Conservation (phyloP, 2,113 vertebrate genomes). For the Brachypteracias leptosomus region DNA sequence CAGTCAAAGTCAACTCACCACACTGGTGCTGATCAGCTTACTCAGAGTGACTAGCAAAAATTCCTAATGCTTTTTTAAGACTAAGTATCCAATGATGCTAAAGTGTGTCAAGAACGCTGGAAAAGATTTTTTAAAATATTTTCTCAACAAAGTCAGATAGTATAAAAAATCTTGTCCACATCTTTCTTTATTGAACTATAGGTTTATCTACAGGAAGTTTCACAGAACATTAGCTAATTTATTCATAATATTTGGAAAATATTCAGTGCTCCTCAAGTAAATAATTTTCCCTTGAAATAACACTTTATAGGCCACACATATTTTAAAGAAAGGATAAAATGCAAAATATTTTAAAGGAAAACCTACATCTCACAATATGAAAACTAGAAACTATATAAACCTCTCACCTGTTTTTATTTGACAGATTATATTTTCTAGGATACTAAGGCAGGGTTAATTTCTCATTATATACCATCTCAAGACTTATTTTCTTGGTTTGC, state of each 20-base stretch:
- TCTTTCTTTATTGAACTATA: not conserved
- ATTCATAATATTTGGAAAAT: not conserved
- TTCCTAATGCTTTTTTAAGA: not conserved
- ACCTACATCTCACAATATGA: not conserved
- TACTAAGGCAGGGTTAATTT: not conserved
- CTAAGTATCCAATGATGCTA: not conserved
- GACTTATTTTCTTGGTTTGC: not conserved
- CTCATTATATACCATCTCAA: not conserved
- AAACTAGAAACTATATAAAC: not conserved
- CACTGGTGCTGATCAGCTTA: not conserved
- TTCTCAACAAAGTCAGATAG: not conserved
- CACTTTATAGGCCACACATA: not conserved
- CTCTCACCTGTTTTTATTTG: not conserved
- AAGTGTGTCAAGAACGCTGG: not conserved
- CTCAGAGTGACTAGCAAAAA: not conserved
- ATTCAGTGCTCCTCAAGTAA: not conserved
- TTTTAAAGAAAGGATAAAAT: not conserved
- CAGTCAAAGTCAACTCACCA: not conserved
- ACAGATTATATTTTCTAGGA: not conserved
- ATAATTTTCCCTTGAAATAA: not conserved
- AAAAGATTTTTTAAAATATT: not conserved
- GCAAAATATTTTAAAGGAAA: not conserved
- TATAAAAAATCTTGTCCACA: not conserved
- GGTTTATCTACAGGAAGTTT: not conserved
- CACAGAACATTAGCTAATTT: not conserved